A percentile compares a stretch with the other conserved stretches of the same genome.
Evolutionary conservation across 1,140 invertebrate genomes (phyloP).

Genomic region (Homarus americanus): DNA sequence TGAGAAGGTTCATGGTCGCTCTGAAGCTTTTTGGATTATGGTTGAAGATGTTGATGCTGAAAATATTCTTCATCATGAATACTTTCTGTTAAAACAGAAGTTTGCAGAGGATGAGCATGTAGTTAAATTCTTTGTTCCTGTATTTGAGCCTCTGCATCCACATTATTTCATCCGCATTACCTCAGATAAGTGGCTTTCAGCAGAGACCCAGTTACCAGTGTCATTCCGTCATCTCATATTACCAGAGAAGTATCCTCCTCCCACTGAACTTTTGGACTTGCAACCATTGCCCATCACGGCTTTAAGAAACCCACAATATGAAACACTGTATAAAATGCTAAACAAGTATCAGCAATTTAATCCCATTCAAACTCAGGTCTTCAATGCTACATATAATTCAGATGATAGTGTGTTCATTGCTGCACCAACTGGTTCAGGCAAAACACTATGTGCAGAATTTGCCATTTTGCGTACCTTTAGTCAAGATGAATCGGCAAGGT

Average conservation of each 20-base stretch:
- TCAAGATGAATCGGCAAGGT: slow-evolving; percentile 82
- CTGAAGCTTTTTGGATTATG: slow-evolving; percentile 99
- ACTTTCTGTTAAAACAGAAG: slow-evolving; percentile 97
- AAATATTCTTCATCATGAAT: slow-evolving; percentile 95
- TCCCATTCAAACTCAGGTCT: slow-evolving; percentile 99
- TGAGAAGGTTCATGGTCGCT: slow-evolving; percentile 96
- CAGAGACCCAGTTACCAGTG: slow-evolving; percentile 97
- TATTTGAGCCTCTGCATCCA: slow-evolving; percentile 98
- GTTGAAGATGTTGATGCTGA: slow-evolving; percentile 84
- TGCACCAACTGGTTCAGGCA: slow-evolving; percentile 97
- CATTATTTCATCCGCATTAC: slow-evolving; percentile 93
- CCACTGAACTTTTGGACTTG: slow-evolving; percentile 98
- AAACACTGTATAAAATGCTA: slow-evolving; percentile 88
- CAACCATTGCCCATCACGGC: slow-evolving; percentile 94
- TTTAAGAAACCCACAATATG: slow-evolving; percentile 89
- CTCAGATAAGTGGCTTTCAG: slow-evolving; percentile 88
- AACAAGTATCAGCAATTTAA: slow-evolving; percentile 95
- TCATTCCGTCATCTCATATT: slow-evolving; percentile 98
- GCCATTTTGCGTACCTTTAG: slow-evolving; percentile 94
- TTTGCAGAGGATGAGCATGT: slow-evolving; percentile 96
- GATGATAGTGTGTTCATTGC: slow-evolving; percentile 99
- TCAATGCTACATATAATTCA: slow-evolving; percentile 98
- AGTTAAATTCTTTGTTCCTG: slow-evolving; percentile 98
- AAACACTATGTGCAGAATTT: slow-evolving; percentile 98
- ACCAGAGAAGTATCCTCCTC: slow-evolving; percentile 98